A percentile compares a stretch with the other conserved stretches of the same genome.
phyloP scores from a whole-genome alignment of 2,113 vertebrate genomes.

The Fregata magnificens region DNA sequence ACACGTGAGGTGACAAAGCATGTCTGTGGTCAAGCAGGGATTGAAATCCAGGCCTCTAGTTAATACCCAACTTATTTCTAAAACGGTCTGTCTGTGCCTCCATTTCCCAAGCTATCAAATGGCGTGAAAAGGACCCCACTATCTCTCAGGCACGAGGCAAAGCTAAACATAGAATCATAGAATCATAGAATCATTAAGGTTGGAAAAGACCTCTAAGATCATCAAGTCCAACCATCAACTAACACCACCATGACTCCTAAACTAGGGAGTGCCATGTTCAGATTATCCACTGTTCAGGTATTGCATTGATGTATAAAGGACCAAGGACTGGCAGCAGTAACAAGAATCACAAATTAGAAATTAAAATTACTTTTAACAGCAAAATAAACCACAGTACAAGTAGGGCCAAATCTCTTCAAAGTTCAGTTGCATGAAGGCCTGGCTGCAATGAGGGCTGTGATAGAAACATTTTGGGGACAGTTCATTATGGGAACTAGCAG shows the following conservation, averaged over 20 bases:
- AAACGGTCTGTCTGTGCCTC: not conserved
- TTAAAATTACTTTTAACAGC: not conserved
- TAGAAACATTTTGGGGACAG: not conserved
- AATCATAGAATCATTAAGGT: no score
- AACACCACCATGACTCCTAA: no score
- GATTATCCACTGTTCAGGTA: not conserved
- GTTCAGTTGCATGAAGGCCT: not conserved
- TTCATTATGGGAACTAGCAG: not conserved
- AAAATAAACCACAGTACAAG: not conserved
- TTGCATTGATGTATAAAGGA: not conserved
- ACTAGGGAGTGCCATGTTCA: no score
- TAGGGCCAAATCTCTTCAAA: not conserved
- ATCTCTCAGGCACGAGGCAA: not conserved
- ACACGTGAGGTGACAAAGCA: fast-evolving
- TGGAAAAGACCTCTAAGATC: no score
- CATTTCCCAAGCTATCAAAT: not conserved
- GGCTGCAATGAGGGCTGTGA: not conserved
- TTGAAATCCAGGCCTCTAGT: not conserved
- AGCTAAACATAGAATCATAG: no score
- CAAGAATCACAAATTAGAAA: not conserved
- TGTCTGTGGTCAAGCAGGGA: not conserved
- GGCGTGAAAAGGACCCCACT: not conserved
- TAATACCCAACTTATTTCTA: not conserved
- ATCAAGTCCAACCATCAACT: no score
- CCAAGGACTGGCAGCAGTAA: not conserved